Evolutionary conservation across 1,140 invertebrate genomes (phyloP).

Genomic region (Rhynchophorus ferrugineus): DNA sequence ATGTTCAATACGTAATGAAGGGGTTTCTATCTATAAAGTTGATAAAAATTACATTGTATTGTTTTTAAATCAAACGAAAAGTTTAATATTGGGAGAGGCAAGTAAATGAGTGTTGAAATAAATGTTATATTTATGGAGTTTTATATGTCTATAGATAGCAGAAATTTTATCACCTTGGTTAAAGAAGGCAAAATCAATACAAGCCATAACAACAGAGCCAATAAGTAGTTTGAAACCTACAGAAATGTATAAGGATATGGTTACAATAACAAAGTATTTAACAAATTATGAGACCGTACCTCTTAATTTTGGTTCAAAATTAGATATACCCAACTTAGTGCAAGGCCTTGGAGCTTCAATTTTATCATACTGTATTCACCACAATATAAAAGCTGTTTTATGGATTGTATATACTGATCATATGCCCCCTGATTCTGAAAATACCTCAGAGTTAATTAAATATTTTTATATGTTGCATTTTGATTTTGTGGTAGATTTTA

Average conservation of each 20-base stretch:
- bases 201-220: constrained; percentile 21
- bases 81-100: constrained; percentile 23
- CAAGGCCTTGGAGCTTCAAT: constrained; percentile 28
- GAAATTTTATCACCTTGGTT: constrained; percentile 25
- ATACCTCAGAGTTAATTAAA: constrained; percentile 26
- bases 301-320: constrained; percentile 18
- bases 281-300: constrained; percentile 16
- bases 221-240: constrained; percentile 6
- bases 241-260: constrained; percentile 1
- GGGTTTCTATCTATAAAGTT: constrained; percentile 16
- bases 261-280: constrained; percentile 22
- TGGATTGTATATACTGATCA: constrained; percentile 29
- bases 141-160: constrained; percentile 27
- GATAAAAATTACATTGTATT: constrained; percentile 18
- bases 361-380: constrained; percentile 29
- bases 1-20: constrained; percentile 22
- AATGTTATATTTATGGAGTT: neutral
- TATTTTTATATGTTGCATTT: constrained; percentile 24
- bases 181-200: constrained; percentile 22
- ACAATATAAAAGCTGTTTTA: constrained; percentile 21
- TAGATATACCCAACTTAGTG: constrained; percentile 33
- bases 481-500: constrained; percentile 7
- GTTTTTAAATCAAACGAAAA: constrained; percentile 22
- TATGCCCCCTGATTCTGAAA: constrained; percentile 31
- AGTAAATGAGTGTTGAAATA: constrained; percentile 2